Conservation (phyloP, 2,797 vertebrate genomes). For the Lepilemur septentrionalis region DNA sequence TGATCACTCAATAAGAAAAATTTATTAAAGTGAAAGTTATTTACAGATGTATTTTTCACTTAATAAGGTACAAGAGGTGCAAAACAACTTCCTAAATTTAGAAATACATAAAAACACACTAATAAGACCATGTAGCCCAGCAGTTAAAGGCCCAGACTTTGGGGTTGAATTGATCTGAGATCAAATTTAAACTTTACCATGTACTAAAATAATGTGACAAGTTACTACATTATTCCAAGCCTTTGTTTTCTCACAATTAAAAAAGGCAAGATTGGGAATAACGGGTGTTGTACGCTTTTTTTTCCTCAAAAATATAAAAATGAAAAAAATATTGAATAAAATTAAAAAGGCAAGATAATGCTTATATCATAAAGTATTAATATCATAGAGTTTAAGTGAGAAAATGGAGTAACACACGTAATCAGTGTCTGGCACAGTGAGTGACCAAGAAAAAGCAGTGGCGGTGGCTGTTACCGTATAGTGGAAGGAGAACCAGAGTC, state of each 20-base stretch:
- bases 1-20: not conserved
- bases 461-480: not conserved
- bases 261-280: not conserved
- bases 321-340: too few relatives aligned
- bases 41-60: not conserved
- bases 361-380: not conserved
- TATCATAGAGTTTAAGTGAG: not conserved
- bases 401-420: not conserved
- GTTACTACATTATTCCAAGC: not conserved
- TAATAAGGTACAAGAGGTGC: not conserved
- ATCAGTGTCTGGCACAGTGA: not conserved
- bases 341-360: not conserved
- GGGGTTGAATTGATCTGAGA: not conserved
- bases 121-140: not conserved
- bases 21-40: not conserved
- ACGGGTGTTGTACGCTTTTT: too few relatives aligned
- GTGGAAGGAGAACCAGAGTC: not conserved
- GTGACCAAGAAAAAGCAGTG: not conserved
- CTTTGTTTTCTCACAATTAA: not conserved
- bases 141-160: not conserved
- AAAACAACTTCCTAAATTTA: not conserved
- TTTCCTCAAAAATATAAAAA: too few relatives aligned
- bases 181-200: not conserved
- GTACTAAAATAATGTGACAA: not conserved
- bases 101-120: not conserved